Evolutionary conservation across 2,888 invertebrate genomes (phyloP).

Genomic region (Glaucopsyche alexis): DNA sequence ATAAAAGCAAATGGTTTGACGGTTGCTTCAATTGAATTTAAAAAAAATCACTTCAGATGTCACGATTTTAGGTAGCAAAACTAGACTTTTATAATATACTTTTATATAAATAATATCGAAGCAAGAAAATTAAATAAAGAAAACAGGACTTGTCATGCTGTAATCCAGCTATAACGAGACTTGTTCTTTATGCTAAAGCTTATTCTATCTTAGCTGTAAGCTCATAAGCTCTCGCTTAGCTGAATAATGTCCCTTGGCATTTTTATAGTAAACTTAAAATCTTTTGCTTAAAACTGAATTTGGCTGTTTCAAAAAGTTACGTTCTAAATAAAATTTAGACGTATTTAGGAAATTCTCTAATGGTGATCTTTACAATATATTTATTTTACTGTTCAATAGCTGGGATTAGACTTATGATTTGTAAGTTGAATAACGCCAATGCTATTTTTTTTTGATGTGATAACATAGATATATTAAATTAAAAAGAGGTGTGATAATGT

Average conservation of each 20-base stretch:
- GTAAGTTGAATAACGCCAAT: no score
- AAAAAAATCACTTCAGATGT: neutral
- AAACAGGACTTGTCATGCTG: constrained; percentile 16
- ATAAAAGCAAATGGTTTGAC: neutral
- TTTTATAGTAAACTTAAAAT: constrained; percentile 18
- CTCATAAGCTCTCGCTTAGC: constrained; percentile 27
- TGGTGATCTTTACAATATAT: no score
- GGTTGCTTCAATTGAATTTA: neutral
- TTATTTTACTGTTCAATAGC: neutral
- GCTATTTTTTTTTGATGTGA: no score
- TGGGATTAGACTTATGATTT: no score
- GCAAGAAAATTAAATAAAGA: constrained; percentile 6
- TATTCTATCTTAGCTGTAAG: constrained; percentile 27
- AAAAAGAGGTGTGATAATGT: no score
- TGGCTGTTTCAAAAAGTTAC: neutral
- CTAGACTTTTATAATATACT: neutral
- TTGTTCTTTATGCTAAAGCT: constrained; percentile 20
- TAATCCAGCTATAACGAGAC: constrained; percentile 18
- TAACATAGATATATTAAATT: no score
- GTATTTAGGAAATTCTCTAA: neutral
- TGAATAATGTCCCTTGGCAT: constrained; percentile 11
- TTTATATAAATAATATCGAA: neutral
- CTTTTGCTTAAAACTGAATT: neutral
- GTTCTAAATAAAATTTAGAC: neutral
- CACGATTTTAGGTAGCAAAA: neutral